Base-by-base conservation (phyloP, 1,140 invertebrate species). In the Platyscapa corneri region DNA sequence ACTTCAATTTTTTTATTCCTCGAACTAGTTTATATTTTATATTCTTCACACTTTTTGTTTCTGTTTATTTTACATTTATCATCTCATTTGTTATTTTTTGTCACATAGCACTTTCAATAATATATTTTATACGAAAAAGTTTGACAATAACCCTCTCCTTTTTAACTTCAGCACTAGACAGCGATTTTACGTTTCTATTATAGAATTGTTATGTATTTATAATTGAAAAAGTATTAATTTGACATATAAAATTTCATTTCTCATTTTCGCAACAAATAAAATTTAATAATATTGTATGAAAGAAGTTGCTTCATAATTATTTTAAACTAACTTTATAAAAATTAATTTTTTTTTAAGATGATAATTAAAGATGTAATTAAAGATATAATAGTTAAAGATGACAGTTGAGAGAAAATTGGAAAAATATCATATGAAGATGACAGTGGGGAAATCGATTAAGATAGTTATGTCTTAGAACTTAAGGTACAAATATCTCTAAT, bases 31-130 rank as follows among this genome's bases (percentile, higher is more conserved):
- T 49, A 34, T 39, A 46, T 72, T 56, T 32, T 81, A n/a, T 49
- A 77, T 39, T 53, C 74, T 23, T n/a, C 16, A n/a, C 39, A 14
- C 32, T 74, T 20, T 67, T 78, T 32, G 83, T 49, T 49, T 86
- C n/a, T 88, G 60, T 85, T 87, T 86, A 83, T 87, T 89, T 86
- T 83, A 85, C 89, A 86, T 70, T 12, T 70, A n/a, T n/a, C n/a
- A n/a, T n/a, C n/a, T n/a, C n/a, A n/a, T n/a, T n/a, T n/a, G n/a
- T n/a, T n/a, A n/a, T n/a, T n/a, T n/a, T n/a, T n/a, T n/a, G n/a
- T n/a, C n/a, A n/a, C n/a, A n/a, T n/a, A n/a, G n/a, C n/a, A n/a
- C n/a, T n/a, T n/a, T n/a, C n/a, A n/a, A n/a, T n/a, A n/a, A n/a
- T n/a, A n/a, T n/a, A n/a, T n/a, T n/a, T n/a, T n/a, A n/a, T n/a